Base-by-base conservation (phyloP, 2,888 invertebrate species). In the Seira ritae region DNA sequence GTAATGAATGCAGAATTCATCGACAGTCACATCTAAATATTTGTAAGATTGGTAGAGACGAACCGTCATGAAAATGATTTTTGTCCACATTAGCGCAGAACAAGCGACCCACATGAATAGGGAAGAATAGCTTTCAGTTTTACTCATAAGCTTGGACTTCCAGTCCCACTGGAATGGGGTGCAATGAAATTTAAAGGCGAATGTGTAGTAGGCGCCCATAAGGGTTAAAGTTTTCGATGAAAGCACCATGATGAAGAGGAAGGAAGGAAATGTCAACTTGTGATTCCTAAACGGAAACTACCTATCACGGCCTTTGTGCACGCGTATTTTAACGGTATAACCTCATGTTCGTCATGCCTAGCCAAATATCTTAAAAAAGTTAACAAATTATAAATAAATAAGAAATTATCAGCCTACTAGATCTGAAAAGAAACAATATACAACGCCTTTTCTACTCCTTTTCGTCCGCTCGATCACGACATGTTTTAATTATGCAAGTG, bases 1-100 rank as follows among this genome's bases (percentile, higher is more conserved):
- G 15, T 50, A 79, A 31, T 83, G 83, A 70, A 83, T 62, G 12
- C 73, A 73, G 42, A 79, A 70, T 62, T 83, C 78, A 10, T 79
- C 83, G 8, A 79, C 24, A 0, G 78, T 74, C 1, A 74, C 70
- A 0, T 69, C 71, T 74, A 74, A 55, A 24, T 74, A 79, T 6
- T 31, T 46, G 20, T 75, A 83, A 1, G 70, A 69, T 24, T 83
- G 78, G 22, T 69, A 68, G 3, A 83, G 42, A 4, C 83, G 62
- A 24, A 78, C 31, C 0, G 74, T 71, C 78, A 79, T 73, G 60
- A 74, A 71, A 23, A 83, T 74, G 0, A 79, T 79, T 67, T 83
- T 83, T n/a, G 60, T 60, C 83, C 83, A 83, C 74, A 79, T 74
- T 19, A 75, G 22, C 17, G 23, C 1, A 1, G 79, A 70, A 66